Evolutionary conservation across 1,140 invertebrate genomes (phyloP).

Genomic region (Coptotermes formosanus): DNA sequence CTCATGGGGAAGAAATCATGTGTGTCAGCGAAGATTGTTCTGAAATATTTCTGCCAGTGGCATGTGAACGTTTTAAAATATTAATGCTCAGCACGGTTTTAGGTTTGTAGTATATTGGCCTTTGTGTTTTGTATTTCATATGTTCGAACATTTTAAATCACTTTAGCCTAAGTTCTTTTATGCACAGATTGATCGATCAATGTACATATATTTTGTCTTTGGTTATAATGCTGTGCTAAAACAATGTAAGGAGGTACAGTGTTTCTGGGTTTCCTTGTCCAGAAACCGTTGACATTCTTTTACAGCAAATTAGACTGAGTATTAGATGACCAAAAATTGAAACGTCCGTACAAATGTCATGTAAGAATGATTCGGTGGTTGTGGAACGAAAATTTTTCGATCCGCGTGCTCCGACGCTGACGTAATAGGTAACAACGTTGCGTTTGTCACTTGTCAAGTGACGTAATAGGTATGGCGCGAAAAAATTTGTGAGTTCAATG

Average conservation of each 20-base stretch:
- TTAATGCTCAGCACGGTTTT: too few relatives aligned
- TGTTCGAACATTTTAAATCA: not conserved
- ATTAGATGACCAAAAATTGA: too few relatives aligned
- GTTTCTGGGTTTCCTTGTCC: not conserved
- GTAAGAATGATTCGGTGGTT: not conserved
- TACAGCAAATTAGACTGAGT: not conserved
- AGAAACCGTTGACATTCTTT: not conserved
- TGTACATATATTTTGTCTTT: not conserved
- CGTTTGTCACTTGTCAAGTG: not conserved
- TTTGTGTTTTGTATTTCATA: not conserved
- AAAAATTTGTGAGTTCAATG: not conserved
- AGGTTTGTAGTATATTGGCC: not conserved
- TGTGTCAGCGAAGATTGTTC: not conserved
- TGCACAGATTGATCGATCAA: conserved; percentile 30
- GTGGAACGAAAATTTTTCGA: not conserved
- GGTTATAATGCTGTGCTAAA: conserved; percentile 32
- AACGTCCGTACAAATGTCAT: not conserved
- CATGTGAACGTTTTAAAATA: too few relatives aligned
- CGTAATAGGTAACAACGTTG: not conserved
- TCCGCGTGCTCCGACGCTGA: not conserved
- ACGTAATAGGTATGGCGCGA: conserved; percentile 5
- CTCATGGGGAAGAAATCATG: not conserved
- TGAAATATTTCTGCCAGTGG: too few relatives aligned
- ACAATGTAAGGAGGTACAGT: not conserved
- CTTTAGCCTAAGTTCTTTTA: not conserved